phyloP scores from a whole-genome alignment of 2,888 invertebrate genomes.

The Prosapia bicincta region DNA sequence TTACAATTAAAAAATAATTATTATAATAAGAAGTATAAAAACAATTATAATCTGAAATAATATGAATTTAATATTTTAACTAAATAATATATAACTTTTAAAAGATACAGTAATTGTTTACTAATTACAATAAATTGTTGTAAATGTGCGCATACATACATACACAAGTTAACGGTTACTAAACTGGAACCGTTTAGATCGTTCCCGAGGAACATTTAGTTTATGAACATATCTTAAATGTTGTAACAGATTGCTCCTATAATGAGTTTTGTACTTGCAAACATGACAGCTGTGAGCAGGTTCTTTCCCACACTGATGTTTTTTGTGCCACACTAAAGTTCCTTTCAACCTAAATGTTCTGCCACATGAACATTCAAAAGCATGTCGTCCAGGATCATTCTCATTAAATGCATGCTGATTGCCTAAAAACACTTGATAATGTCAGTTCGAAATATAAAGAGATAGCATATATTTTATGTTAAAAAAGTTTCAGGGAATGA shows the following conservation, averaged over 20 bases:
- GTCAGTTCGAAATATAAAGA: not conserved
- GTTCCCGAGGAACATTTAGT: not conserved
- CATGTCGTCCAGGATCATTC: not conserved
- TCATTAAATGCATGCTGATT: not conserved
- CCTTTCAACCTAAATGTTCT: not conserved
- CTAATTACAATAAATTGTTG: too few species aligned
- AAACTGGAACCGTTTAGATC: not conserved
- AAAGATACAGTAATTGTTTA: too few species aligned
- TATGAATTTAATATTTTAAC: not conserved
- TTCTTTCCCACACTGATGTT: not conserved
- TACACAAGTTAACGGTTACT: not conserved
- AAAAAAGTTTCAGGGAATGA: too few species aligned
- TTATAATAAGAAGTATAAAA: too few species aligned
- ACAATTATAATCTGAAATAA: too few species aligned
- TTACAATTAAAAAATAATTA: too few species aligned
- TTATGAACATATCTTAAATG: not conserved
- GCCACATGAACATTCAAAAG: not conserved
- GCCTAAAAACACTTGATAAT: not conserved
- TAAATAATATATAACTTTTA: not conserved
- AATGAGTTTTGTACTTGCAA: not conserved
- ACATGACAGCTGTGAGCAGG: not conserved
- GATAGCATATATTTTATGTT: too few species aligned
- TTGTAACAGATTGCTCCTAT: not conserved
- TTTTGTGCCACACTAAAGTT: not conserved
- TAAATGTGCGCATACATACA: too few species aligned